Percentiles rank a stretch among this genome's conserved stretches.
Evolutionary conservation across 2,797 vertebrate genomes (phyloP).

Genomic region (Dryobates pubescens): DNA sequence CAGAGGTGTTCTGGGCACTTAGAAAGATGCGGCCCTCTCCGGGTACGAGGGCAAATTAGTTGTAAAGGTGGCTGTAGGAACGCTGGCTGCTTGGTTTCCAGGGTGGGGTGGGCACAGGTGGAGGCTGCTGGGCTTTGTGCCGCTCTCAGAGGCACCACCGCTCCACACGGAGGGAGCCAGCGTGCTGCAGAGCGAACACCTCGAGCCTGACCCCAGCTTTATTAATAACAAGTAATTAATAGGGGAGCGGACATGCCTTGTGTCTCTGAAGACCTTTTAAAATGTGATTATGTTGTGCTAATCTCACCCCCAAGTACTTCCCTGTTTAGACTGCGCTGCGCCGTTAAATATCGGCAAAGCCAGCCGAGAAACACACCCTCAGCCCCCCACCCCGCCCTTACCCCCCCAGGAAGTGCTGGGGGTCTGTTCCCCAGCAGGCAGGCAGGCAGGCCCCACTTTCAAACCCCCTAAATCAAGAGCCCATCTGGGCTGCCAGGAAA

Average conservation of each 20-base stretch:
- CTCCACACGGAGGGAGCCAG: background rate
- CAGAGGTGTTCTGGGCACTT: conserved; percentile 1
- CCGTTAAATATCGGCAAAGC: conserved; percentile 7
- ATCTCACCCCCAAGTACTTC: conserved; percentile 31
- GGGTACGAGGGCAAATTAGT: background rate
- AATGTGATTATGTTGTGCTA: conserved; percentile 59
- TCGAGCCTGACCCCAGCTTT: conserved; percentile 11
- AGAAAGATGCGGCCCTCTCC: background rate
- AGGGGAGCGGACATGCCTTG: conserved; percentile 41
- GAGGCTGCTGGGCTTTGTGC: background rate
- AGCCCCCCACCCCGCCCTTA: background rate
- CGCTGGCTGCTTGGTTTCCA: conserved; percentile 7
- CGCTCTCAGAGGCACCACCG: background rate
- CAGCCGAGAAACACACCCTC: background rate
- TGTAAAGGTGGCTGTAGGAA: conserved; percentile 11
- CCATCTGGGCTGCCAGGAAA: conserved; percentile 53
- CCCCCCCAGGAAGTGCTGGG: background rate
- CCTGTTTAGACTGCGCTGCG: background rate
- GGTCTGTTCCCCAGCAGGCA: conserved; percentile 38
- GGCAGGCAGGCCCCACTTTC: conserved; percentile 28
- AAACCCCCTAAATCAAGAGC: conserved; percentile 53
- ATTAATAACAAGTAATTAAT: conserved; percentile 65
- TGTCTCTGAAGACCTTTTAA: conserved; percentile 64
- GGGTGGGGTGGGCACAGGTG: background rate
- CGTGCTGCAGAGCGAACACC: accelerated